A percentile compares a stretch with the other conserved stretches of the same genome.
These are phyloP conservation scores for Acutogordius australiensis DNA, from an alignment of 2,888 invertebrate genomes.

Conservation along the genomic window DNA sequence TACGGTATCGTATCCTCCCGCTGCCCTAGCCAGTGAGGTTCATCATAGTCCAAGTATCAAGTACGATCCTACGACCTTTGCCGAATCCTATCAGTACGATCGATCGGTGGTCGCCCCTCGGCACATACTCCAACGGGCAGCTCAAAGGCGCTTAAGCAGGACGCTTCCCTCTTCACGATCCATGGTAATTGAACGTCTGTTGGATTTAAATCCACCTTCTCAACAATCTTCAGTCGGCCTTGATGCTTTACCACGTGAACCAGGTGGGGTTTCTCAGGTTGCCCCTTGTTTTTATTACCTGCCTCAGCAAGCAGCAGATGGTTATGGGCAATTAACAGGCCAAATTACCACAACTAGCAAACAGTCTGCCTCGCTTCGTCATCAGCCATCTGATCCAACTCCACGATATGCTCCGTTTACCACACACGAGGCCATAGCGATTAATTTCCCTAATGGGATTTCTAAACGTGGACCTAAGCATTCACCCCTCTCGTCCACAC, in stretches of 20 bases:
- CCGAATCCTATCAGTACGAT: not conserved
- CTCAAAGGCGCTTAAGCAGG: not conserved
- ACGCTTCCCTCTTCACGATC: not conserved
- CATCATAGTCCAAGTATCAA: not conserved
- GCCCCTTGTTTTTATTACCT: not conserved
- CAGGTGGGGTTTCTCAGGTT: no score
- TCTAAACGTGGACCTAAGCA: no score
- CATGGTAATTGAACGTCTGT: not conserved
- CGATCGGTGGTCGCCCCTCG: no score
- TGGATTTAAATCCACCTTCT: not conserved
- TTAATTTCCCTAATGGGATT: no score
- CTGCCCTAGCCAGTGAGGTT: no score
- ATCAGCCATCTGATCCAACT: not conserved
- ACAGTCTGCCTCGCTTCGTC: not conserved
- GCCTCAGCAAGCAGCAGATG: not conserved
- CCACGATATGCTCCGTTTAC: not conserved
- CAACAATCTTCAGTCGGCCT: no score
- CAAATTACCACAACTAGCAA: no score
- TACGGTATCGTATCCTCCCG: no score
- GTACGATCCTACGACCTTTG: not conserved
- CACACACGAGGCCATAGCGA: not conserved
- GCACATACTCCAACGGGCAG: no score
- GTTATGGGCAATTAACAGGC: no score
- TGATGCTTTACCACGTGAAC: no score
- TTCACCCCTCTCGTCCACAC: not conserved